Base-by-base conservation (phyloP, 1,140 invertebrate genomes). In the Amyelois transitella region DNA sequence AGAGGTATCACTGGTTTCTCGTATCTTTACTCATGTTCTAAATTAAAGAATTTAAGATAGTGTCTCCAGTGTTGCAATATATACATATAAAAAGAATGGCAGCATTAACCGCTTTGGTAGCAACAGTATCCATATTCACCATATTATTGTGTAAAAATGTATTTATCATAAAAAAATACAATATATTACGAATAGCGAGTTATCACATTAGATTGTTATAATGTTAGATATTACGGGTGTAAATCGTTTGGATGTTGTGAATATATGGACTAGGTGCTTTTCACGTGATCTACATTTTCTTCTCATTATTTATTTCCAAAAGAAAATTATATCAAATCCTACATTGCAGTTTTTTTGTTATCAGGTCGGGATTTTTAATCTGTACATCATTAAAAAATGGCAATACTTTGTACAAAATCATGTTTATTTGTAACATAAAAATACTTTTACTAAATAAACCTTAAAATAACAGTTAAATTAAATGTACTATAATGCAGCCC, bases 211-310 rank as follows among this genome's bases (percentile, higher is more conserved):
- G 72, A 77, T 74, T 72, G 74, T 77, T 83, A 72, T 72, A 69
- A 70, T 38, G 68, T 67, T 83, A 79, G 72, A 62, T 60, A 55
- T 77, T 82, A 77, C 71, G 69, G 67, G 64, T 79, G 74, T 79
- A 76, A 72, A 65, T 57, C 67, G 64, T 69, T 66, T 69, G 63
- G 58, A 66, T 77, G 62, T 75, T 75, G 60, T 73, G 64, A 66
- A 69, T 70, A 67, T 69, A 66, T 74, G 63, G 60, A 66, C 53
- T 77, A 77, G 77, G 77, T 80, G 77, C 76, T 80, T 80, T 58
- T 50, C 53, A 48, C 18, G 24, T 54, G 20, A 12, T n/a, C n/a
- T n/a, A 49, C 25, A 47, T 21, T 21, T 2, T 6, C n/a, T 43
- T 18, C 22, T 49, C 14, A 19, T 51, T 58, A 20, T n/a, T 28